Conservation (phyloP, 2,888 invertebrate genomes). For the Sphecodes monilicornis region DNA sequence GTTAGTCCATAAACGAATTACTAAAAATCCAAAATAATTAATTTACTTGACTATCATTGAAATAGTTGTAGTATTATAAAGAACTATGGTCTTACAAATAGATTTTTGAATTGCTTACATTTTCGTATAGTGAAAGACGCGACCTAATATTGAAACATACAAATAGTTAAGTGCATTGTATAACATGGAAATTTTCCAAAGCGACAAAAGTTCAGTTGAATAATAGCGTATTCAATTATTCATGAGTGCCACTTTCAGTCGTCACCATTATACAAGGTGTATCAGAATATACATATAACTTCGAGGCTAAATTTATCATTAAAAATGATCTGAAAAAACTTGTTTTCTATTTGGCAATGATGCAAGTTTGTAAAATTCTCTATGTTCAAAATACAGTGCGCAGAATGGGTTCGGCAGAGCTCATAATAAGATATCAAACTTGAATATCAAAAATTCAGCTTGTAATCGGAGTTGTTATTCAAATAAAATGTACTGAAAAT, state of each 20-base stretch:
- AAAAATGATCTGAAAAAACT: not conserved
- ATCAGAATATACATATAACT: not conserved
- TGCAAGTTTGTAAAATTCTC: not conserved
- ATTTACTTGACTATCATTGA: too few species aligned
- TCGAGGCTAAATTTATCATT: not conserved
- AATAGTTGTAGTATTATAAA: too few species aligned
- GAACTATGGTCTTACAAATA: too few species aligned
- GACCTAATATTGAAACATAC: not conserved
- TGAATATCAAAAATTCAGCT: too few species aligned
- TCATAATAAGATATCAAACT: too few species aligned
- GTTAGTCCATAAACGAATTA: too few species aligned
- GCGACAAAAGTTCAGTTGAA: not conserved
- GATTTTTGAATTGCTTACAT: not conserved
- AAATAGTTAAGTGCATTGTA: not conserved
- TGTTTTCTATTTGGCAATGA: not conserved
- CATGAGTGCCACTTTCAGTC: constrained; percentile 1
- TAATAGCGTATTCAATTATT: not conserved
- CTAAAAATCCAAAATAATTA: too few species aligned
- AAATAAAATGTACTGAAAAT: too few species aligned
- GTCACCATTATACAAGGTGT: not conserved
- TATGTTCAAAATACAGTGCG: not conserved
- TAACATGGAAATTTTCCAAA: not conserved
- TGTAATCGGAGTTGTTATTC: too few species aligned
- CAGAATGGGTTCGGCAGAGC: not conserved
- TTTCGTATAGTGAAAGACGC: not conserved